Conservation (phyloP, 2,797 vertebrate genomes). For the Gymnoscopelus braueri region DNA sequence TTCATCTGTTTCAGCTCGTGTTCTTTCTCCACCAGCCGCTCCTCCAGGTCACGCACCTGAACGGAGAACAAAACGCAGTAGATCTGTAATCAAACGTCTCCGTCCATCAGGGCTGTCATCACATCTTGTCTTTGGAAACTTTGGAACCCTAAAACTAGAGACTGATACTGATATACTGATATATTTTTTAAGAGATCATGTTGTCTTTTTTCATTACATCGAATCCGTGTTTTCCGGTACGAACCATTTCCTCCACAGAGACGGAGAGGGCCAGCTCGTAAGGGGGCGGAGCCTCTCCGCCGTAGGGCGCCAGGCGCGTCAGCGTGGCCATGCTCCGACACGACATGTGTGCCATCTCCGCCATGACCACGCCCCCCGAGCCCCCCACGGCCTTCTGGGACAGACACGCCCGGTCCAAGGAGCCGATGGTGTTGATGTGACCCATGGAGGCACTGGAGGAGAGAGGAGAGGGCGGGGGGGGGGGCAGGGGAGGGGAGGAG, state of each 20-base stretch:
- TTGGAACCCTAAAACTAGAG: too few relatives aligned
- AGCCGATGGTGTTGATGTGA: slow-evolving; percentile 95
- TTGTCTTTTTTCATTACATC: too few relatives aligned
- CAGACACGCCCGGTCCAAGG: slow-evolving; percentile 85
- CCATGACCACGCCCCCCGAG: slow-evolving; percentile 72
- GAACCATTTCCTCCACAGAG: slow-evolving; percentile 89
- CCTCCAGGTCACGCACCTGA: slow-evolving; percentile 88
- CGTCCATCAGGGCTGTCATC: neutral
- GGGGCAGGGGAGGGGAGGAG: too few relatives aligned
- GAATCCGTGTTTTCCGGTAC: neutral
- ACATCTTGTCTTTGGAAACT: too few relatives aligned
- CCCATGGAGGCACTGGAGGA: slow-evolving; percentile 91
- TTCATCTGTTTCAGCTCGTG: slow-evolving; percentile 91
- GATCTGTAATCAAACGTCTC: neutral
- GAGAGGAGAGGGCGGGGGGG: neutral
- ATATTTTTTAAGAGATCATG: too few relatives aligned
- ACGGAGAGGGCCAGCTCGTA: slow-evolving; percentile 92
- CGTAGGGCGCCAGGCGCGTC: slow-evolving; percentile 85
- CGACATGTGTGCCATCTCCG: slow-evolving; percentile 78
- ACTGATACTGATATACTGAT: too few relatives aligned
- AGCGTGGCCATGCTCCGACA: slow-evolving; percentile 90
- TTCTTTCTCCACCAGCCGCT: slow-evolving; percentile 90
- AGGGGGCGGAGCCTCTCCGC: slow-evolving; percentile 87
- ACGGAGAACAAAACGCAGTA: neutral
- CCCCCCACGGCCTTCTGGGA: slow-evolving; percentile 67